Base-by-base conservation (phyloP, 2,113 vertebrate genomes). In the Glareola pratincola region DNA sequence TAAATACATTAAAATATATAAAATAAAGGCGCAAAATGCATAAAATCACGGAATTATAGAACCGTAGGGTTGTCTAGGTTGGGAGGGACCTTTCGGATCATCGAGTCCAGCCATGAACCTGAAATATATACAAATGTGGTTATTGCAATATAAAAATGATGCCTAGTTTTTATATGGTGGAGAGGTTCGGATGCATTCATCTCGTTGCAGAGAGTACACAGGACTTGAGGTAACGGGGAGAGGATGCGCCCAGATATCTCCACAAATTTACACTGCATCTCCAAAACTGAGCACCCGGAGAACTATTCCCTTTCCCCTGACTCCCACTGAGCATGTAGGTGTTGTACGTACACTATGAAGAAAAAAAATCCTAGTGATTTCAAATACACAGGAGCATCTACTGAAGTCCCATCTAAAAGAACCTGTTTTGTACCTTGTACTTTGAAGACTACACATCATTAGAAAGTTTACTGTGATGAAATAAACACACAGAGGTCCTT, bases 131-230 rank as follows among this genome's bases (percentile, higher is more conserved):
- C 10, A 54, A 73, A 51, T 11, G 5, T 0, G 0, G 4, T 47
- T 51, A 43, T 43, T 23, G 3, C 11, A 23, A 2, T 29, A 41
- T 47, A 63, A 47, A 73, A 91, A 56, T 37, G 3, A 7, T 37
- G 19, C 0, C 0, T 21, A 1, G 4, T 27, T 85, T 45, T 23
- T 32, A 6, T 21, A n/a, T 16, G 32, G 13, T 0, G 0, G 51
- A 71, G 39, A 45, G 37, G 8, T 71, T 74, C 71, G 37, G 41
- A 77, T 81, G 48, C 14, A 15, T 41, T 60, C 15, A 9, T 50
- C 15, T 63, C 27, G 12, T 29, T 71, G 21, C 41, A 47, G n/a
- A 66, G 21, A 45, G 14, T 29, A 17, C 5, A 18, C 34, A 45
- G 19, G 51, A 19, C 12, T 4, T 0, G 6, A 59, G 4, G 22